These are phyloP conservation scores for Nudaria mundana DNA, from an alignment of 2,888 invertebrate genomes.

Conservation along the genomic window DNA sequence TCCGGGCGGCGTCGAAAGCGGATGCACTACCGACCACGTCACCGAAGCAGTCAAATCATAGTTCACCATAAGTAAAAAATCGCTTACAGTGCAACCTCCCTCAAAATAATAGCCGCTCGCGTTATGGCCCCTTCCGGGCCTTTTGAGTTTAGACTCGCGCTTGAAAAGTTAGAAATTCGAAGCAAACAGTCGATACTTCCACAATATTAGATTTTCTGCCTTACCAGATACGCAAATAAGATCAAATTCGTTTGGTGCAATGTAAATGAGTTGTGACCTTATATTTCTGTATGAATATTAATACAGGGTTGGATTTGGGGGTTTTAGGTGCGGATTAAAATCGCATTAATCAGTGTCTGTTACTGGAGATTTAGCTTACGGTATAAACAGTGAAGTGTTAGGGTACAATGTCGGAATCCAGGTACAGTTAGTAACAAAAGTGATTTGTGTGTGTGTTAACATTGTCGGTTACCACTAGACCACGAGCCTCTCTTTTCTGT, in stretches of 20 bases:
- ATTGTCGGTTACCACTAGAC: constrained; percentile 4
- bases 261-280: constrained; percentile 61
- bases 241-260: constrained; percentile 46
- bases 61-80: background rate
- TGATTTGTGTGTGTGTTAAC: constrained; percentile 12
- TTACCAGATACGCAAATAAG: constrained; percentile 35
- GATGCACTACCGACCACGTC: too few relatives aligned
- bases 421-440: constrained; percentile 46
- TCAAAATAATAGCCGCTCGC: constrained; percentile 15
- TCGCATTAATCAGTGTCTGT: constrained; percentile 86
- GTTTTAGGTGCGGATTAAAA: constrained; percentile 84
- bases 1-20: too few relatives aligned
- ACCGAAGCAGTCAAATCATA: too few relatives aligned
- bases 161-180: constrained; percentile 68
- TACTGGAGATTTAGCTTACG: constrained; percentile 73
- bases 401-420: constrained; percentile 63
- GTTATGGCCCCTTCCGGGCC: constrained; percentile 29
- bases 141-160: constrained; percentile 70
- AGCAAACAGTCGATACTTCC: constrained; percentile 36
- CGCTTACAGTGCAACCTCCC: constrained; percentile 4
- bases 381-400: constrained; percentile 81
- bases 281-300: constrained; percentile 76
- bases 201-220: constrained; percentile 32
- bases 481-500: too few relatives aligned
- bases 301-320: constrained; percentile 81